These are phyloP conservation scores for Gallinago nigripennis DNA, from an alignment of 2,797 vertebrate genomes.

Conservation along the genomic window DNA sequence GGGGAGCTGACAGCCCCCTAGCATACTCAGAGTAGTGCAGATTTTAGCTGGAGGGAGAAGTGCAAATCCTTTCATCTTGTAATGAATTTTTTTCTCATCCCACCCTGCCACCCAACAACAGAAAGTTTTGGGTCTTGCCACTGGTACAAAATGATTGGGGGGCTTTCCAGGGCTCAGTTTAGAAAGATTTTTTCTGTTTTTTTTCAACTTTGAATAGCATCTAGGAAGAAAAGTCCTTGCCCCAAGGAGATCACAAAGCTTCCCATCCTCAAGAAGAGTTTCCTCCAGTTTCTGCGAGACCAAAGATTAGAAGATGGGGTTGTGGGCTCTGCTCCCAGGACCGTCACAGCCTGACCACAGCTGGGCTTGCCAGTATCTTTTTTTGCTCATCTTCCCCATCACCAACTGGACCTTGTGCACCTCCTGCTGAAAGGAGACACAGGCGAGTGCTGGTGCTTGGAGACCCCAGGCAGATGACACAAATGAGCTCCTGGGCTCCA, in stretches of 20 bases:
- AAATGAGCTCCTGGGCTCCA: not conserved
- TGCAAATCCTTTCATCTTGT: not conserved
- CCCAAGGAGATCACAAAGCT: not conserved
- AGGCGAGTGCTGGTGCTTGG: not conserved
- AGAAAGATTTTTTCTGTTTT: not conserved
- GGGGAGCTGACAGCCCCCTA: not conserved
- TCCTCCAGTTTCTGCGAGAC: not conserved
- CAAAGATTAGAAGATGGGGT: not conserved
- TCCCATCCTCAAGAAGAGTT: not conserved
- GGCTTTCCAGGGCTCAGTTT: not conserved
- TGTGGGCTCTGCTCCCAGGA: not conserved
- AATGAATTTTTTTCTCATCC: not conserved
- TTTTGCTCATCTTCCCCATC: fast-evolving
- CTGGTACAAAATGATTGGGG: not conserved
- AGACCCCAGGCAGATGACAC: not conserved
- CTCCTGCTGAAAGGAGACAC: not conserved
- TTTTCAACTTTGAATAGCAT: not conserved
- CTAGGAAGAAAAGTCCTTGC: not conserved
- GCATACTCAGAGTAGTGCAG: not conserved
- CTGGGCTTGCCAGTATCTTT: not conserved
- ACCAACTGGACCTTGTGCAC: not conserved
- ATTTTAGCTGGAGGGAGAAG: not conserved
- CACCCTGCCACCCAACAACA: not conserved
- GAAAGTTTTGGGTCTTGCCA: not conserved
- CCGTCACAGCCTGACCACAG: not conserved